These are phyloP conservation scores for Melanaphis sacchari DNA, from an alignment of 1,140 invertebrate genomes.

Conservation along the genomic window DNA sequence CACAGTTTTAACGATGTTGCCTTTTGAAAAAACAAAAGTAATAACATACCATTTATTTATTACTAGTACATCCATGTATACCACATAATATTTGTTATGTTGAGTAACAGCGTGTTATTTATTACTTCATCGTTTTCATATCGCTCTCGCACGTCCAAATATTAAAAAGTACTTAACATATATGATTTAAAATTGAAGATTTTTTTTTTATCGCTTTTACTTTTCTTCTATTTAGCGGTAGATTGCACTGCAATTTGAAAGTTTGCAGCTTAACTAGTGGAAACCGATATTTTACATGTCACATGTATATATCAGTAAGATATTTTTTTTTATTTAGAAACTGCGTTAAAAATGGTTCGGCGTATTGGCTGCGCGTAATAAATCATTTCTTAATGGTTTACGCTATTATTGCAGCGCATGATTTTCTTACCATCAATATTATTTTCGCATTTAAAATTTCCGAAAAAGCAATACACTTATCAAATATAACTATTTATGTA, in stretches of 20 bases:
- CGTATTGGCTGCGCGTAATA: neutral
- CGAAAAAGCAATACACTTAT: constrained; percentile 21
- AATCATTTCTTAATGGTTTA: constrained; percentile 50
- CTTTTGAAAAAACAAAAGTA: neutral
- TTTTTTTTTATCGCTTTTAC: neutral
- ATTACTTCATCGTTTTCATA: neutral
- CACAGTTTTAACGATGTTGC: neutral
- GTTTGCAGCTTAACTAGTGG: neutral
- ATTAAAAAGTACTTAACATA: neutral
- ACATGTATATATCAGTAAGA: neutral
- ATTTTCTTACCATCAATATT: constrained; percentile 14
- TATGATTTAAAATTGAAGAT: neutral
- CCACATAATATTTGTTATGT: neutral
- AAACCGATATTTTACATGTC: neutral
- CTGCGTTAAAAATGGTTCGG: neutral
- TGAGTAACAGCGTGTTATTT: neutral
- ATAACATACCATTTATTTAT: neutral
- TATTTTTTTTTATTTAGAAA: neutral
- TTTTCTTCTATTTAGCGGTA: neutral
- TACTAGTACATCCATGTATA: neutral
- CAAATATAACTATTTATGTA: neutral
- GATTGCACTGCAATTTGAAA: neutral
- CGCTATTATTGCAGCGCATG: neutral
- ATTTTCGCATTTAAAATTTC: constrained; percentile 26
- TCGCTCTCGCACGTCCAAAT: neutral